Evolutionary conservation across 2,888 invertebrate species (phyloP), one percentile per base, ranked within the genome.

Genomic region (Adelognathus sp.): DNA sequence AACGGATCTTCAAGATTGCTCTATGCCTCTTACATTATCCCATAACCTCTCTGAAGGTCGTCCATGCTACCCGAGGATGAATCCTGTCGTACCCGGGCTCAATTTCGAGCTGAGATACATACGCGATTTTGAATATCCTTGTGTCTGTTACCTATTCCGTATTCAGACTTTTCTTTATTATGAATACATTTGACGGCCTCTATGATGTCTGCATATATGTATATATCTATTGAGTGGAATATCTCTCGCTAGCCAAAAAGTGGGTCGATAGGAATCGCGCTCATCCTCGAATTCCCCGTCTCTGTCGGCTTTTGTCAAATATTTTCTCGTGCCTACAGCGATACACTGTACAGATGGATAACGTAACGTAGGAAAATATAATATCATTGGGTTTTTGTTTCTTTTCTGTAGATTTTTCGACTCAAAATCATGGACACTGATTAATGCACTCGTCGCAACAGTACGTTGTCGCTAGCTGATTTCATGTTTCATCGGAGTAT

Each of bases 261-360:
- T 81, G 58, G 81, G 81, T 79, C 81, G 76, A 81, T 76, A 76
- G 70, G 67, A 76, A 76, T 76, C 27, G 14, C 41, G 70, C 52
- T 64, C 46, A 54, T 50, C 60, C 36, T 41, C 16, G 21, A 60
- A 64, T 77, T 67, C 61, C 18, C 27, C 70, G 60, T 56, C 44
- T 24, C 21, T 56, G 33, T 44, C 36, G 63, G 33, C 39, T 50
- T 58, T 69, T 61, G 46, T 52, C 36, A 50, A 31, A 67, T 60
- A 54, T 52, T 54, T 44, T 60, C n/a, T 58, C 29, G 27, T 36
- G n/a, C n/a, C 52, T 46, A 50, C 18, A 56, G 29, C 44, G 16
- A 52, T 27, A 18, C 9, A 18, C n/a, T 24, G 21, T n/a, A 16
- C 24, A 9, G 58, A 58, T n/a, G 6, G 18, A 5, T 1, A 24